phyloP scores from a whole-genome alignment of 2,797 vertebrate genomes.

The Rallus crepitans region DNA sequence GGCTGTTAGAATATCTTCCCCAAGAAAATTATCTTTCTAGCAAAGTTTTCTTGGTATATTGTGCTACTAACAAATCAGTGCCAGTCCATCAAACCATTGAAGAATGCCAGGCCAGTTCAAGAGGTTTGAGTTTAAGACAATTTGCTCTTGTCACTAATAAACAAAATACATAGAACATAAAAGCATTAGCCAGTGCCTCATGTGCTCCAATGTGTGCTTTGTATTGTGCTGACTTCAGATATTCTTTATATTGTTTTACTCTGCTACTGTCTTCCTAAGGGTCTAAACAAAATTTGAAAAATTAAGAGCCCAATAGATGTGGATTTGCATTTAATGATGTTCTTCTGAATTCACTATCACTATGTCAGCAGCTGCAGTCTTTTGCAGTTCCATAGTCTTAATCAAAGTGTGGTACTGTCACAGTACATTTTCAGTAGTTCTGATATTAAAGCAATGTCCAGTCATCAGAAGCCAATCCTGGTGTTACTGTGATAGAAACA shows the following conservation, averaged over 20 bases:
- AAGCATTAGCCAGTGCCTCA: neutral
- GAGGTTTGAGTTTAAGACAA: neutral
- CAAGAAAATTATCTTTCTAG: neutral
- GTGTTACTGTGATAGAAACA: neutral
- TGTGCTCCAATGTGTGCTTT: neutral
- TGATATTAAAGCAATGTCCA: neutral
- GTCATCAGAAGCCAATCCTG: neutral
- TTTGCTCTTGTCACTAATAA: neutral
- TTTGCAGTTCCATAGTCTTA: conserved; percentile 77
- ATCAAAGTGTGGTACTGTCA: neutral
- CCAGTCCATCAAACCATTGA: neutral
- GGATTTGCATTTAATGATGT: conserved; percentile 13
- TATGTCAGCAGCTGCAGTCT: conserved; percentile 66
- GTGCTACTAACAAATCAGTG: neutral
- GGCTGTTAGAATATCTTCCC: neutral
- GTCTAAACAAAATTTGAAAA: neutral
- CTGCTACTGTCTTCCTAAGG: neutral
- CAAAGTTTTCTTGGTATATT: neutral
- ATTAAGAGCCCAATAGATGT: too few relatives aligned
- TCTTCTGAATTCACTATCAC: conserved; percentile 69
- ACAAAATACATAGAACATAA: neutral
- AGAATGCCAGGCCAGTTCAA: neutral
- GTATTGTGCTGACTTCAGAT: neutral
- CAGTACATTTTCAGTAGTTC: neutral
- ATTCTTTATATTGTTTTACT: neutral